Conservation (phyloP, 2,888 invertebrate species). For the Diloba caeruleocephala region DNA sequence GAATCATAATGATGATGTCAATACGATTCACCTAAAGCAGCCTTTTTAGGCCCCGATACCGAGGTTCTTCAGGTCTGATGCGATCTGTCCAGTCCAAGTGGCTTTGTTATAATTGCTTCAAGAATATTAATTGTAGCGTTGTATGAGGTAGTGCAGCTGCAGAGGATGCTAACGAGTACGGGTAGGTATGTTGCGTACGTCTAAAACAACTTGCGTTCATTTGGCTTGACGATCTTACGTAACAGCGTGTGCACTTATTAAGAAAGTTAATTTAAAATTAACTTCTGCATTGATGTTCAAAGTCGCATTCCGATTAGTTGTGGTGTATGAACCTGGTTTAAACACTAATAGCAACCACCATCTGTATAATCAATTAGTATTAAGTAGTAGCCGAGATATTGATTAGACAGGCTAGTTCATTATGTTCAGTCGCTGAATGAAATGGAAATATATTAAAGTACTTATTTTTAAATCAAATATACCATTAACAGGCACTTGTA, state of each 20-base stretch:
- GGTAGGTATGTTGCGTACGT: conserved; percentile 26
- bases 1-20: too few relatives aligned
- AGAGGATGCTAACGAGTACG: conserved; percentile 5
- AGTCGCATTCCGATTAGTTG: too few relatives aligned
- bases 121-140: conserved; percentile 19
- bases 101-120: too few relatives aligned
- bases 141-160: conserved; percentile 12
- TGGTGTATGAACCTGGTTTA: too few relatives aligned
- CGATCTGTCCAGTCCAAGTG: too few relatives aligned
- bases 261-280: not conserved
- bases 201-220: conserved; percentile 18
- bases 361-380: conserved; percentile 23
- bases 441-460: too few relatives aligned
- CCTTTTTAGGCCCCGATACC: too few relatives aligned
- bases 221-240: conserved; percentile 25
- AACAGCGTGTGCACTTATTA: conserved; percentile 24
- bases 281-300: too few relatives aligned
- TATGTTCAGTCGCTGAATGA: conserved; percentile 24
- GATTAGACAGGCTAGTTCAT: conserved; percentile 41
- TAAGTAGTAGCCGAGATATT: conserved; percentile 16
- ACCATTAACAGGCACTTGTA: too few relatives aligned
- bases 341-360: conserved; percentile 14
- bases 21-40: too few relatives aligned
- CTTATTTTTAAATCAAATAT: too few relatives aligned
- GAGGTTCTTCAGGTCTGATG: too few relatives aligned